Conservation (phyloP, 2,113 vertebrate species). For the Daubentonia madagascariensis region DNA sequence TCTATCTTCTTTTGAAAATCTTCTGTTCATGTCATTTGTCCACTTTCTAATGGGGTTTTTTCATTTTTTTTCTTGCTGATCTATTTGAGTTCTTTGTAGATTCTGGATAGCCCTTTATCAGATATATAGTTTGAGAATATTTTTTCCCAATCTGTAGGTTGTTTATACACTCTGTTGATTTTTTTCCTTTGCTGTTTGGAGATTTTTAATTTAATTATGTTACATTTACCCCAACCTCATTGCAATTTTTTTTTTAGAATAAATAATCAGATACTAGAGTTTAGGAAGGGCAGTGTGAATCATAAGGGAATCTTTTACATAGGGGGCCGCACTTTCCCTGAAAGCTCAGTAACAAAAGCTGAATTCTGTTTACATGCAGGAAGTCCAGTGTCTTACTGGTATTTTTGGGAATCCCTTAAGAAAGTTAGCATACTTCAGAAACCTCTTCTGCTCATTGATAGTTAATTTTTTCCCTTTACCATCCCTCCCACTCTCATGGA, state of each 20-base stretch:
- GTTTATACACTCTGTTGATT: too few species aligned
- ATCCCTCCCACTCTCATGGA: too few species aligned
- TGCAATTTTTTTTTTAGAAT: background rate
- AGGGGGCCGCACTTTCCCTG: background rate
- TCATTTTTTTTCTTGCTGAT: too few species aligned
- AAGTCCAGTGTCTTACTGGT: background rate
- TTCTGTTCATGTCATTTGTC: too few species aligned
- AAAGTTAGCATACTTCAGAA: background rate
- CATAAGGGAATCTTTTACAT: background rate
- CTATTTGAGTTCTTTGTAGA: too few species aligned
- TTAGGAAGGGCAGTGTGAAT: background rate
- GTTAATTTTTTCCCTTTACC: background rate
- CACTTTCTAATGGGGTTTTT: too few species aligned
- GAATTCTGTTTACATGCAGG: background rate
- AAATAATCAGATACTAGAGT: background rate
- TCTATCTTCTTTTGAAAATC: too few species aligned
- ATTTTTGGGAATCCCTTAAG: background rate
- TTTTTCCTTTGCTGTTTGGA: too few species aligned
- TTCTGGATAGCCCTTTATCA: too few species aligned
- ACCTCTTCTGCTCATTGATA: background rate
- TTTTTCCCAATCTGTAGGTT: too few species aligned
- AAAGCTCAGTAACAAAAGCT: background rate
- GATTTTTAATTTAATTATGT: too few species aligned
- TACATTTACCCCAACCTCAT: background rate
- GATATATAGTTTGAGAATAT: too few species aligned